Evolutionary conservation across 37 sponge, comb jelly and placozoan species (phyloP).

Genomic region (Geodia barretti): DNA sequence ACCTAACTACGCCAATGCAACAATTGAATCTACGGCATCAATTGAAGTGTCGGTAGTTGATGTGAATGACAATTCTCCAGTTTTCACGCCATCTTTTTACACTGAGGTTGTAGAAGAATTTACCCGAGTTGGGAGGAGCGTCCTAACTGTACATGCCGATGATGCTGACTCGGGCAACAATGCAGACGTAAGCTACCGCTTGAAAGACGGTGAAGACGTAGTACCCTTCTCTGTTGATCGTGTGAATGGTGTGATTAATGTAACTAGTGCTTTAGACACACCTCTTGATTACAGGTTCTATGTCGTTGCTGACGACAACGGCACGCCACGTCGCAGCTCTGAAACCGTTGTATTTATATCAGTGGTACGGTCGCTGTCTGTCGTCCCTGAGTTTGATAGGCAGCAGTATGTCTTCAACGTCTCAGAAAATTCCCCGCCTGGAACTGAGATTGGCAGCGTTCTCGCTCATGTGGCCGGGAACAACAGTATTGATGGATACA

Average conservation of each 20-base stretch:
- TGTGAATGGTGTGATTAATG: constrained; percentile 19
- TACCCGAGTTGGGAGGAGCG: background rate
- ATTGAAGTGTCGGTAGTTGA: constrained; percentile 16
- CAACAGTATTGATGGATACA: constrained; percentile 1
- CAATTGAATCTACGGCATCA: background rate
- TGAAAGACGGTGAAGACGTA: background rate
- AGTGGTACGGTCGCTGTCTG: constrained; percentile 22
- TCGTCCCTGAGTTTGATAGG: constrained; percentile 21
- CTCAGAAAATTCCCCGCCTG: constrained; percentile 20
- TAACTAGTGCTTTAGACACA: background rate
- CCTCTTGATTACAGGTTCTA: constrained; percentile 48
- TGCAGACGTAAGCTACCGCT: constrained; percentile 27
- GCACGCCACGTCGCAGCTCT: background rate
- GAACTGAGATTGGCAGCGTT: constrained; percentile 24
- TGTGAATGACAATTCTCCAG: constrained; percentile 62
- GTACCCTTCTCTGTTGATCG: constrained; percentile 37
- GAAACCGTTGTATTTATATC: constrained; percentile 36
- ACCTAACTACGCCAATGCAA: background rate
- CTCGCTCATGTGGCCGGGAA: constrained; percentile 22
- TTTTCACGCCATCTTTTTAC: constrained; percentile 34
- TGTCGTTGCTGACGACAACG: constrained; percentile 39
- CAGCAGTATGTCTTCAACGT: constrained; percentile 22
- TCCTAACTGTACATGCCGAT: constrained; percentile 28
- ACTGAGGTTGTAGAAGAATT: constrained; percentile 39
- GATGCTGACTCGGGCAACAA: constrained; percentile 35